Base-by-base conservation (phyloP, 2,113 vertebrate species). In the Sander vitreus region DNA sequence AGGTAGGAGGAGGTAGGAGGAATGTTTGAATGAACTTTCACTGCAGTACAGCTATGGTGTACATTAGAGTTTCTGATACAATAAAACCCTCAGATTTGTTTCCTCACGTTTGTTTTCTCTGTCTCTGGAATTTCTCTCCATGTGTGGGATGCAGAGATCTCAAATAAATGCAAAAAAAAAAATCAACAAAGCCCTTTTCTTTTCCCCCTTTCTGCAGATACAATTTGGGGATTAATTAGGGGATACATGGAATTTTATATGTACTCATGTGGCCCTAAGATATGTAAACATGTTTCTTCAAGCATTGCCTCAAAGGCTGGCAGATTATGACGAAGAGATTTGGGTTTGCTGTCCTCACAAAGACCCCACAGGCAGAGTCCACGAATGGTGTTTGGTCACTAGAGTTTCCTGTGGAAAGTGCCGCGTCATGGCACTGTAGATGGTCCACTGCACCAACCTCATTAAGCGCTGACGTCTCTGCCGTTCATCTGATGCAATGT, bases 21-120 rank as follows among this genome's bases (percentile, higher is more conserved):
- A 86, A 87, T 87, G 86, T 89, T 67, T 85, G 65, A 86, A 87
- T 83, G 71, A 88, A 85, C 89, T 78, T 54, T 88, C 74, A 74
- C 73, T 85, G 75, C 69, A 36, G 73, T 80, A 90, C 86, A 90
- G 91, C 91, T 92, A 93, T 70, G 76, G 67, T 76, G 86, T 92
- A 91, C 88, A 89, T 89, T 87, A 84, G 78, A 50, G 76, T 79
- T 80, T 78, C 72, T 54, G 80, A 79, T 71, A 83, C 79, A 78
- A 80, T 88, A 66, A 78, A 84, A 74, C 23, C 27, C 73, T 67
- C 75, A 55, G 51, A 78, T 82, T 87, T 18, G 6, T 90, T 83
- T 58, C 55, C 72, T 72, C 9, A 39, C 55, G 69, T 86, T 92
- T 73, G 80, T 87, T 89, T 87, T 88, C 47, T 62, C 84, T 85